A percentile compares a stretch with the other conserved stretches of the same genome.
Evolutionary conservation across 2,797 vertebrate species (phyloP).

Genomic region (Chiroxiphia lanceolata): DNA sequence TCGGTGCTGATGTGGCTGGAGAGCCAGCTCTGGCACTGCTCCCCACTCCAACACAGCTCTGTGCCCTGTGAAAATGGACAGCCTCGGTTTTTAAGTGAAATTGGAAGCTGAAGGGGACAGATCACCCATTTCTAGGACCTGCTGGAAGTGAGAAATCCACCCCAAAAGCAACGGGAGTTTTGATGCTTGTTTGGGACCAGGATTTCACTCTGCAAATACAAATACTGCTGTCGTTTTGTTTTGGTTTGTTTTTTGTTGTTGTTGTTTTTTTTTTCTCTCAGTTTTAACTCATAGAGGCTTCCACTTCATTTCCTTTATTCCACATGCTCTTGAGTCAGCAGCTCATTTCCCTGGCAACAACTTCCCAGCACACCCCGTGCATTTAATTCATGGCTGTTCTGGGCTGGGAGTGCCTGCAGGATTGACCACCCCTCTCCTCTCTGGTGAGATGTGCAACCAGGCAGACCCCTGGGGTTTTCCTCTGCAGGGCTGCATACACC

Average conservation of each 20-base stretch:
- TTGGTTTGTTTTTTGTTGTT: too few relatives aligned
- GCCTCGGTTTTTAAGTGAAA: neutral
- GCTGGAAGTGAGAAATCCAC: neutral
- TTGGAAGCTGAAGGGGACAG: neutral
- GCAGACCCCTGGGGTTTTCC: neutral
- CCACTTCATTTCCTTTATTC: neutral
- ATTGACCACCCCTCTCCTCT: neutral
- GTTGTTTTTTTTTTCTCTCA: neutral
- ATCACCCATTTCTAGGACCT: neutral
- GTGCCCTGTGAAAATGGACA: fast-evolving
- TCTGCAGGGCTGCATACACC: neutral
- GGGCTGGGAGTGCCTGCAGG: neutral
- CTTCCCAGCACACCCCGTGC: neutral
- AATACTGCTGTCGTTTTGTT: neutral
- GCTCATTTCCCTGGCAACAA: neutral
- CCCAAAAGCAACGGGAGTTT: neutral
- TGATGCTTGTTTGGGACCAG: neutral
- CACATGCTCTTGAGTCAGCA: neutral
- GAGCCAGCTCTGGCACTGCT: neutral
- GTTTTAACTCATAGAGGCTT: neutral
- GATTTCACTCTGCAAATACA: neutral
- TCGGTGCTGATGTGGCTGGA: fast-evolving
- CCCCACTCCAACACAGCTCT: neutral
- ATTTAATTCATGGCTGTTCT: neutral
- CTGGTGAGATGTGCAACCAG: neutral